These are phyloP conservation scores for Trilocha varians DNA, from an alignment of 2,888 invertebrate species.

Conservation along the genomic window DNA sequence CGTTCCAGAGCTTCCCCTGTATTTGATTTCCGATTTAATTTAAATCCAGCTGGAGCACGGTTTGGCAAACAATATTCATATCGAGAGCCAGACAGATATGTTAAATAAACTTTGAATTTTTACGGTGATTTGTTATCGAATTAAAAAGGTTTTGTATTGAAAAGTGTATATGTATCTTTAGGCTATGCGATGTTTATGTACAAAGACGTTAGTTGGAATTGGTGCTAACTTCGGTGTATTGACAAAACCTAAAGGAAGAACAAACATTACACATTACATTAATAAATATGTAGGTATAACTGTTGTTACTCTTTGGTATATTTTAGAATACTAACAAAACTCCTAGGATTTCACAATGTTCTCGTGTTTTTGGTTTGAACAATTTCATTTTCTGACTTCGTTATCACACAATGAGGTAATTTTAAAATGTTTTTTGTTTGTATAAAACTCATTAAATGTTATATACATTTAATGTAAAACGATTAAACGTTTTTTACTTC, in stretches of 20 bases:
- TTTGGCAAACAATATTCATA: slow-evolving; percentile 6
- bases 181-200: too few relatives aligned
- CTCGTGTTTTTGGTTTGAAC: slow-evolving; percentile 26
- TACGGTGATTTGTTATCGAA: background rate
- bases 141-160: background rate
- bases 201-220: too few relatives aligned
- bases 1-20: background rate
- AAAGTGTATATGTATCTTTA: too few relatives aligned
- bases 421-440: background rate
- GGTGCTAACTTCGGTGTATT: too few relatives aligned
- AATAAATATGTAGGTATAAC: too few relatives aligned
- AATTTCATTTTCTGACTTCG: slow-evolving; percentile 18
- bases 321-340: too few relatives aligned
- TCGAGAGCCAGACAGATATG: background rate
- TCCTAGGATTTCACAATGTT: too few relatives aligned
- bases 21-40: slow-evolving; percentile 4
- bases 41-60: slow-evolving; percentile 3
- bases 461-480: background rate
- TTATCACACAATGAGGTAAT: slow-evolving; percentile 15
- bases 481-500: background rate
- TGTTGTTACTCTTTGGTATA: too few relatives aligned
- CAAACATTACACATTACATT: too few relatives aligned
- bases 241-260: too few relatives aligned
- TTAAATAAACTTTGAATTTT: background rate
- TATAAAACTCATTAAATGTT: background rate